A percentile compares a stretch with the other conserved stretches of the same genome.
These are phyloP conservation scores for Motacilla alba DNA, from an alignment of 2,113 vertebrate genomes.

Conservation along the genomic window DNA sequence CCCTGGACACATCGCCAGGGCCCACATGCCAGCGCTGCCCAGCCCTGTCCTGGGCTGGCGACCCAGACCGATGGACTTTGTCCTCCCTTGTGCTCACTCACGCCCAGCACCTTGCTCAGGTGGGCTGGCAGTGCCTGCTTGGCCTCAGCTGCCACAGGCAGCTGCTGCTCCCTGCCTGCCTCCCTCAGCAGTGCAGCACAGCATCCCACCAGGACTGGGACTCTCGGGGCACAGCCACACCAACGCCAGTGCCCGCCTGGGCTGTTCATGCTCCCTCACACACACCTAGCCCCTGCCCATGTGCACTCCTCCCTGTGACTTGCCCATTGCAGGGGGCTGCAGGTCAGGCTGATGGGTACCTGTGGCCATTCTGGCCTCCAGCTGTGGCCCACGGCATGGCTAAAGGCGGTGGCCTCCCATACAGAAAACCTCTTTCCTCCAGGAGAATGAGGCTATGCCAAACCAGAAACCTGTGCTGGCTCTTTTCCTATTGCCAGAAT, in stretches of 20 bases:
- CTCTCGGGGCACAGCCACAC: background rate
- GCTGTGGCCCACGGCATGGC: background rate
- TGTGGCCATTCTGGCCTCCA: background rate
- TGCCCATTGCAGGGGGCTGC: background rate
- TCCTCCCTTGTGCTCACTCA: background rate
- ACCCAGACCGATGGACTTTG: background rate
- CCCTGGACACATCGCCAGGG: background rate
- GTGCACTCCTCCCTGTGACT: background rate
- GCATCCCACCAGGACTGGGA: fast-evolving
- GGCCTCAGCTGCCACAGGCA: background rate
- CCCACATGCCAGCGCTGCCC: background rate
- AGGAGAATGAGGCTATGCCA: background rate
- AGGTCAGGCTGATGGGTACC: background rate
- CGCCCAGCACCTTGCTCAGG: background rate
- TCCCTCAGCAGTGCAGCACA: background rate
- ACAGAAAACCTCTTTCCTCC: background rate
- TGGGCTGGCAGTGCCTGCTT: background rate
- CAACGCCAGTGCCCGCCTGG: fast-evolving
- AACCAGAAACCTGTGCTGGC: background rate
- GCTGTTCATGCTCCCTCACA: background rate
- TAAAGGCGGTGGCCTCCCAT: background rate
- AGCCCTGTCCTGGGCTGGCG: background rate
- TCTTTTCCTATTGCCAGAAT: background rate
- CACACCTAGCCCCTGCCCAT: background rate
- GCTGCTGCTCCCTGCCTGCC: background rate